Evolutionary conservation across 2,888 invertebrate species (phyloP), one percentile per base, ranked within the genome.

Genomic region (Ephialtes manifestator): DNA sequence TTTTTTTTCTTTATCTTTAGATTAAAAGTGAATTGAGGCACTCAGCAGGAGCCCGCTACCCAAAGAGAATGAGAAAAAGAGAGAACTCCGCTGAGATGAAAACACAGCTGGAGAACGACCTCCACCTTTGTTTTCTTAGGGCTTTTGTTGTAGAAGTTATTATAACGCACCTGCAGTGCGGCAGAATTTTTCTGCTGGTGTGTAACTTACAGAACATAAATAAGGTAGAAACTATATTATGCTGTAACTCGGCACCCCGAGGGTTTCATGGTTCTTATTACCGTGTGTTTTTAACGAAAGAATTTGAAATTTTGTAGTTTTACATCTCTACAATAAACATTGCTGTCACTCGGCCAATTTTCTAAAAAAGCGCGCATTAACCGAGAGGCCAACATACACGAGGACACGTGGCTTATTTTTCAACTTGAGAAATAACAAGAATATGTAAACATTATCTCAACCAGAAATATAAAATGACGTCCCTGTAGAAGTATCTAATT

Each of bases 41-140:
- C 24, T 58, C 28, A 4, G 10, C 58, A 58, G 28, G 58, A 58
- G 58, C 15, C 15, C 15, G 13, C 28, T 28, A 28, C 24, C 28
- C 10, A 24, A 24, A 7, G 11, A 58, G 55, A 55, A 55, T 13
- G 58, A 58, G 24, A 28, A 28, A 28, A 28, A 24, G 55, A 24
- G 24, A 24, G 24, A 24, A 8, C 8, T 51, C 10, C n/a, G 18
- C 18, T 18, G 51, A 51, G 51, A 51, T 51, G 51, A 18, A 51
- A 51, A 51, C 18, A 51, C 79, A 70, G 53, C n/a, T 60, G 53
- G 75, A 71, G 58, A 70, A 75, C 76, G 71, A 58, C 71, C 67
- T 84, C 28, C 28, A 28, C 28, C 46, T 74, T 60, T 74, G 60
- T 74, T 60, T 74, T 48, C 74, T 48, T 48, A 24, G 13, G 28